Evolutionary conservation across 1,140 invertebrate genomes (phyloP).

Genomic region (Penaeus vannamei): DNA sequence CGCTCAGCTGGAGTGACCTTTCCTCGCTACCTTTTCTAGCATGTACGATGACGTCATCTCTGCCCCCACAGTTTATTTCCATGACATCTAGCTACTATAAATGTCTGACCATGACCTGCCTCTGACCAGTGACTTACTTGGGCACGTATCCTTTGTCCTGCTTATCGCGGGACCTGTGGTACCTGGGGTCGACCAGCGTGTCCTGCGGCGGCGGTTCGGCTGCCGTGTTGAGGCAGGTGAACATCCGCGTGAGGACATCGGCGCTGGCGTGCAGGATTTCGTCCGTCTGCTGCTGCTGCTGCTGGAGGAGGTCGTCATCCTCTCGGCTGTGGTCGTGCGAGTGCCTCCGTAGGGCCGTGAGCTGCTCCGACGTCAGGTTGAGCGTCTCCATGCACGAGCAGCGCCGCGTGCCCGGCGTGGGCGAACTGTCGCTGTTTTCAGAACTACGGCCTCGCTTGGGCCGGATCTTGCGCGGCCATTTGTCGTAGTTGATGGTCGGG

Average conservation of each 20-base stretch:
- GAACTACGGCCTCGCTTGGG: slow-evolving; percentile 50
- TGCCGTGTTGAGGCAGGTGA: slow-evolving; percentile 57
- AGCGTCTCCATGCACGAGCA: slow-evolving; percentile 56
- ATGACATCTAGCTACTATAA: too few species aligned
- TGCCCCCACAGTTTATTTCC: too few species aligned
- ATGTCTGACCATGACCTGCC: too few species aligned
- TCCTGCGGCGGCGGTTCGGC: slow-evolving; percentile 48
- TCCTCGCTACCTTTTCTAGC: too few species aligned
- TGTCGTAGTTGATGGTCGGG: slow-evolving; percentile 70
- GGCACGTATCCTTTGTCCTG: neutral
- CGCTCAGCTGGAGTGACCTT: too few species aligned
- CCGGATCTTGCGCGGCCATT: slow-evolving; percentile 66
- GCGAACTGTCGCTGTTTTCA: slow-evolving; percentile 51
- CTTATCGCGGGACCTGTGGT: neutral
- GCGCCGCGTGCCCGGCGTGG: slow-evolving; percentile 40
- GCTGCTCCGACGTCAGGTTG: slow-evolving; percentile 54
- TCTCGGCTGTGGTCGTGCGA: slow-evolving; percentile 46
- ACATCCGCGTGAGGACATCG: slow-evolving; percentile 61
- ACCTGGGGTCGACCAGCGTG: slow-evolving; percentile 23
- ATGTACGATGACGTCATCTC: too few species aligned
- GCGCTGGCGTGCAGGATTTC: slow-evolving; percentile 48
- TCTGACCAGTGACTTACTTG: slow-evolving; percentile 30
- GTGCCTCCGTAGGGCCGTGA: slow-evolving; percentile 47
- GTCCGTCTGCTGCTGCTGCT: slow-evolving; percentile 49
- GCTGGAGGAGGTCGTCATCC: slow-evolving; percentile 28